These are phyloP conservation scores for Tenrec ecaudatus DNA, from an alignment of 2,113 vertebrate species.

Conservation along the genomic window DNA sequence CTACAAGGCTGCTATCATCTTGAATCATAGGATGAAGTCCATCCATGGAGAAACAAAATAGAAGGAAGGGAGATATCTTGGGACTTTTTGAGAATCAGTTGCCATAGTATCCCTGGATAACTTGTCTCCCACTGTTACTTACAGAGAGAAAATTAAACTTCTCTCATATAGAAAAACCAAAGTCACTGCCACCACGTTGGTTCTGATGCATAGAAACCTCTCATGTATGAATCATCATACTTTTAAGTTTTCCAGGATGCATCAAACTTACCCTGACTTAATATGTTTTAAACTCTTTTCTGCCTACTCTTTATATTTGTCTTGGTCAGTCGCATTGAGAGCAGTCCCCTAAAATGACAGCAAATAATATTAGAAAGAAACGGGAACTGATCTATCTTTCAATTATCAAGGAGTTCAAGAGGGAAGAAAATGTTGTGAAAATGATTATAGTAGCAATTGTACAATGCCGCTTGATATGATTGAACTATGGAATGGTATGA, in stretches of 20 bases:
- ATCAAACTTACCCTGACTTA: too few relatives aligned
- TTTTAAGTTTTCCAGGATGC: background rate
- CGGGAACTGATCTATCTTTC: background rate
- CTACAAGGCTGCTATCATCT: background rate
- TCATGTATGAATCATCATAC: fast-evolving
- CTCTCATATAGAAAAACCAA: too few relatives aligned
- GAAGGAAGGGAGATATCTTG: background rate
- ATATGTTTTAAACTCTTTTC: background rate
- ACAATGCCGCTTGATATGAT: too few relatives aligned
- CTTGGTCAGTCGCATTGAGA: background rate
- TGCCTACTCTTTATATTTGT: background rate
- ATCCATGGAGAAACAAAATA: background rate
- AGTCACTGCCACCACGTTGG: too few relatives aligned
- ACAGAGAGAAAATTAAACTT: background rate
- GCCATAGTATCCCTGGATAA: background rate
- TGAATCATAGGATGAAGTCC: background rate
- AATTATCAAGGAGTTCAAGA: background rate
- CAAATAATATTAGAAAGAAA: background rate
- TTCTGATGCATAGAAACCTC: too few relatives aligned
- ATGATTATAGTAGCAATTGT: too few relatives aligned
- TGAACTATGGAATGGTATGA: too few relatives aligned
- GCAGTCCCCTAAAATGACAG: background rate
- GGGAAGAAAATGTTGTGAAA: too few relatives aligned
- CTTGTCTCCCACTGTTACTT: background rate
- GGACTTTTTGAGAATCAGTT: too few relatives aligned